Percentiles rank a stretch among this genome's conserved stretches.
These are phyloP conservation scores for Opisthograptis luteolata DNA, from an alignment of 2,888 invertebrate species.

Conservation along the genomic window DNA sequence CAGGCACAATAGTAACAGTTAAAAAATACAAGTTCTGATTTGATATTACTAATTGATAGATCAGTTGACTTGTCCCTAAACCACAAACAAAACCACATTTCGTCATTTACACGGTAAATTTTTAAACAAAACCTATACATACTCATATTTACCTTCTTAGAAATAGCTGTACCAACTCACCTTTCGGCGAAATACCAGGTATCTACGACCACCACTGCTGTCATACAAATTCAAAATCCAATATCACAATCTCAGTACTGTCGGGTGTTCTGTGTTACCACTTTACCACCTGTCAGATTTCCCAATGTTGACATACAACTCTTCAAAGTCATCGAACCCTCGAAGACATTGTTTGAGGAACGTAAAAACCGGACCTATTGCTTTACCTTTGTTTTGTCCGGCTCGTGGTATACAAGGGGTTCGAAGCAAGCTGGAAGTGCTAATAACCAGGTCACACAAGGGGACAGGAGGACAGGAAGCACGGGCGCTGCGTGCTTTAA, in stretches of 20 bases:
- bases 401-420: too few relatives aligned
- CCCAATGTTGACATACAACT: constrained; percentile 11
- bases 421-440: constrained; percentile 52
- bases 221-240: neutral
- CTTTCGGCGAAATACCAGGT: constrained; percentile 1
- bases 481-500: constrained; percentile 76
- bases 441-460: constrained; percentile 61
- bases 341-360: constrained; percentile 48
- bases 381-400: too few relatives aligned
- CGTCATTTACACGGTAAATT: too few relatives aligned
- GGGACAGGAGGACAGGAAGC: constrained; percentile 67
- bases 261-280: too few relatives aligned
- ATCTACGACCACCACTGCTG: neutral
- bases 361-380: too few relatives aligned
- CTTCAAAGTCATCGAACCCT: constrained; percentile 31
- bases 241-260: too few relatives aligned
- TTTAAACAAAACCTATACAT: neutral
- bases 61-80: too few relatives aligned
- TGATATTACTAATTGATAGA: too few relatives aligned
- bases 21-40: too few relatives aligned
- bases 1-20: too few relatives aligned
- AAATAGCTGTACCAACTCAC: neutral
- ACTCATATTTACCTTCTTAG: neutral
- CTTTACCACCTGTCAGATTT: constrained; percentile 18
- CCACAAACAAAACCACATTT: too few relatives aligned